A percentile compares a stretch with the other conserved stretches of the same genome.
Conservation (phyloP, 2,113 vertebrate genomes). For the Clarias gariepinus region DNA sequence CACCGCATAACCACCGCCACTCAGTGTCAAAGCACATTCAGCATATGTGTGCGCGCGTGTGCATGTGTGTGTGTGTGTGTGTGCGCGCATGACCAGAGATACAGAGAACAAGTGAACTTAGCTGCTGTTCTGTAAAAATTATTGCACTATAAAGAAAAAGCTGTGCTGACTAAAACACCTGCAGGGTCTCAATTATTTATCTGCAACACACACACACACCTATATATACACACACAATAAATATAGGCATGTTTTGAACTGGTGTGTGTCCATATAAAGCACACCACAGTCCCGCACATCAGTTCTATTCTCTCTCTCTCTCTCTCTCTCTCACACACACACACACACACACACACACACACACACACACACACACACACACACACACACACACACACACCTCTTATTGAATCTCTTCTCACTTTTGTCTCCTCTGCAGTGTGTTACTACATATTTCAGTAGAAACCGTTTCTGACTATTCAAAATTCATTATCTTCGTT, state of each 20-base stretch:
- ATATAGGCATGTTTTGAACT: not conserved
- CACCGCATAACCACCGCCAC: not conserved
- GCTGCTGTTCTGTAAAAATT: not conserved
- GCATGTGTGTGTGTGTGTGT: not conserved
- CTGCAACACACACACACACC: not conserved
- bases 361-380: not conserved
- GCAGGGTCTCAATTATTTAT: not conserved
- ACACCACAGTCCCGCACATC: not conserved
- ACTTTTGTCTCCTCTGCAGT: not conserved
- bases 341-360: not conserved
- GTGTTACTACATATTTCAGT: slow-evolving; percentile 45
- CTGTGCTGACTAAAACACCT: not conserved
- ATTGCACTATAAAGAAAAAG: not conserved
- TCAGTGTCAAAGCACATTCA: not conserved
- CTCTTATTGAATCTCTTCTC: not conserved
- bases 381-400: not conserved
- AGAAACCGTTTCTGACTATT: slow-evolving; percentile 2
- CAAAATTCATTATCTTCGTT: too few species aligned
- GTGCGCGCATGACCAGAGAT: not conserved
- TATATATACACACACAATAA: not conserved
- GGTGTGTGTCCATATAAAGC: not conserved
- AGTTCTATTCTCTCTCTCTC: not conserved
- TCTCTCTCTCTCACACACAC: not conserved
- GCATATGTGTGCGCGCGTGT: not conserved
- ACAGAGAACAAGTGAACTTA: slow-evolving; percentile 3